Percentiles rank a stretch among this genome's conserved stretches.
Conservation (phyloP, 2,797 vertebrate genomes). For the Basileuterus tristriatus region DNA sequence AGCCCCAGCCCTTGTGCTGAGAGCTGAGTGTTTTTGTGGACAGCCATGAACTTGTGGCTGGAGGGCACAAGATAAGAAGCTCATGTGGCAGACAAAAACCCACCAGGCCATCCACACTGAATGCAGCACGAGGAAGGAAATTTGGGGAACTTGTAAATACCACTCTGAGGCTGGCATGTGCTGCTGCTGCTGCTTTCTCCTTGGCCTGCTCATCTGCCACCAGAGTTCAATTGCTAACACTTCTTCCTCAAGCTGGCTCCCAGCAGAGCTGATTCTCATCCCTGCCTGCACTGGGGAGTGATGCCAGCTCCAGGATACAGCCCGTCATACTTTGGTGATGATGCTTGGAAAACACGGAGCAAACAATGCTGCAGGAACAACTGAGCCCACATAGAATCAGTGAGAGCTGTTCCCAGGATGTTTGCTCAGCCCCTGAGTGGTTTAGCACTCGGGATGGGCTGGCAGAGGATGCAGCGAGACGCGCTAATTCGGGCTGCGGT, state of each 20-base stretch:
- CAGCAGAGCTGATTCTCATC: neutral
- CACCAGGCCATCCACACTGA: neutral
- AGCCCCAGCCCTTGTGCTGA: neutral
- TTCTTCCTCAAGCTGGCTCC: neutral
- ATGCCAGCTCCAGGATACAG: neutral
- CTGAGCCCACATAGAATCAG: neutral
- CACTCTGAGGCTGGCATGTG: neutral
- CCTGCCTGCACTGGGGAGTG: accelerated
- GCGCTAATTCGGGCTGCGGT: constrained; percentile 10
- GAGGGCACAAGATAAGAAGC: neutral
- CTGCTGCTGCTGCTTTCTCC: neutral
- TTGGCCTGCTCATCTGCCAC: neutral
- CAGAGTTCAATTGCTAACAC: neutral
- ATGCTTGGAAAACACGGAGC: neutral
- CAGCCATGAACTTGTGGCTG: neutral
- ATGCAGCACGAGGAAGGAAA: neutral
- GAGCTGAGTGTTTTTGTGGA: neutral
- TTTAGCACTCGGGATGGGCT: constrained; percentile 23
- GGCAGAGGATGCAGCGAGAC: constrained; percentile 38
- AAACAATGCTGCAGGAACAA: constrained; percentile 22
- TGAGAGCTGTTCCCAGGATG: constrained; percentile 41
- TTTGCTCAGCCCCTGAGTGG: constrained; percentile 7
- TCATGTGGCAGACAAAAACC: accelerated
- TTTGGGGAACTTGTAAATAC: neutral
- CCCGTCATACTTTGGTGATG: neutral